A percentile compares a stretch with the other conserved stretches of the same genome.
These are phyloP conservation scores for Norana najaformis DNA, from an alignment of 2,888 invertebrate genomes.

Conservation along the genomic window DNA sequence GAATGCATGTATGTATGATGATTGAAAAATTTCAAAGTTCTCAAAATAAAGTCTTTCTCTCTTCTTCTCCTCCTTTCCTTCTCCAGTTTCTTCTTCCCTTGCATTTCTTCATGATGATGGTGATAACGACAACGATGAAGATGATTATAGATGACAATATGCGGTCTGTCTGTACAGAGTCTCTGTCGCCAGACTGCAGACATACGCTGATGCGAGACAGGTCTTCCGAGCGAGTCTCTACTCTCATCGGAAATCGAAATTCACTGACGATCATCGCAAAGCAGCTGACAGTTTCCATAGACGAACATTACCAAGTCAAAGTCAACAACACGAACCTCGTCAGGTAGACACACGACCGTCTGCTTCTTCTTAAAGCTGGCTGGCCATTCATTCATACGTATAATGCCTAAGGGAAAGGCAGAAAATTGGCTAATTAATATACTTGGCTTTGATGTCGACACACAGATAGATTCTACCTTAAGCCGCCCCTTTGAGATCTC, in stretches of 20 bases:
- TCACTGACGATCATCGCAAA: background rate
- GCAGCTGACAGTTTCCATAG: background rate
- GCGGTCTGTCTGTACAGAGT: background rate
- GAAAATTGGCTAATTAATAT: too few relatives aligned
- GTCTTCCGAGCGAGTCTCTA: background rate
- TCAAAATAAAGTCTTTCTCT: too few relatives aligned
- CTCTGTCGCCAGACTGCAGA: background rate
- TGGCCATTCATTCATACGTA: too few relatives aligned
- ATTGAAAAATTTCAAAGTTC: too few relatives aligned
- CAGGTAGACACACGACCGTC: background rate
- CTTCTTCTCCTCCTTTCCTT: background rate
- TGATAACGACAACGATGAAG: background rate
- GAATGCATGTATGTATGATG: too few relatives aligned
- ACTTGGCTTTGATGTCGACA: too few relatives aligned
- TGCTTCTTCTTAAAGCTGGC: background rate
- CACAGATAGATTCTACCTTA: too few relatives aligned
- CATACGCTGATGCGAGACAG: background rate
- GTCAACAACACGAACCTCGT: background rate
- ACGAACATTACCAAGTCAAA: background rate
- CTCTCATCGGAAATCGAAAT: background rate
- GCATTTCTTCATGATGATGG: background rate
- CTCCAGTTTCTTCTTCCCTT: background rate
- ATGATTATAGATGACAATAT: background rate
- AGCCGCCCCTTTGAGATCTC: too few relatives aligned
- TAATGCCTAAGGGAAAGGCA: too few relatives aligned